phyloP scores from a whole-genome alignment of 2,797 vertebrate species.

The Pagetopsis macropterus region DNA sequence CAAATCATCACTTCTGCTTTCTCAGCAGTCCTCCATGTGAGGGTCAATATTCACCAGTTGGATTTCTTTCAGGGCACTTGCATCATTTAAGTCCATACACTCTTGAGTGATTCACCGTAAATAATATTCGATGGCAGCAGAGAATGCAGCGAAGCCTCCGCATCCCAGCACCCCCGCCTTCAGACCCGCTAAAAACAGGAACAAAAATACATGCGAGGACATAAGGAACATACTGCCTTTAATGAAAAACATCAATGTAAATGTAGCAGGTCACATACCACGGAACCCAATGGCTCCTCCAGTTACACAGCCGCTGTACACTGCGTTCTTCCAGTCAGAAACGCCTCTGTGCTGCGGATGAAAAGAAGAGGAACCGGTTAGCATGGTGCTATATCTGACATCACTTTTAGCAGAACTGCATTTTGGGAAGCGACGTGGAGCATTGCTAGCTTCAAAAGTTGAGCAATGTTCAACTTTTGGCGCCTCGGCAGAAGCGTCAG shows the following conservation, averaged over 20 bases:
- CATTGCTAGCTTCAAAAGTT: too few relatives aligned
- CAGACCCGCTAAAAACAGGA: constrained; percentile 86
- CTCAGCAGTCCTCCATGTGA: neutral
- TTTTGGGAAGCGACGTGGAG: too few relatives aligned
- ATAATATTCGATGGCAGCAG: constrained; percentile 96
- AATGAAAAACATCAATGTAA: neutral
- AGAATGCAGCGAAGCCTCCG: constrained; percentile 96
- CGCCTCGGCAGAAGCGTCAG: too few relatives aligned
- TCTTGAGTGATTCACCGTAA: constrained; percentile 82
- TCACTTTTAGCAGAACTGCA: too few relatives aligned
- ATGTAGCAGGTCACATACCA: constrained; percentile 79
- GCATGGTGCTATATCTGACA: neutral
- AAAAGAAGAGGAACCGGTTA: neutral
- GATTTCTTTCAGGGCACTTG: constrained; percentile 5
- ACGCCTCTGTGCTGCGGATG: constrained; percentile 89
- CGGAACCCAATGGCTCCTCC: constrained; percentile 95
- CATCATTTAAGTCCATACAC: constrained; percentile 1
- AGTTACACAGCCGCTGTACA: constrained; percentile 95
- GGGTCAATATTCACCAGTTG: constrained; percentile 5
- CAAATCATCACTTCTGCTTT: constrained; percentile 8
- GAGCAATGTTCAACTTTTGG: too few relatives aligned
- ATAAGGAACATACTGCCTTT: neutral
- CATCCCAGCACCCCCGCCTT: constrained; percentile 95
- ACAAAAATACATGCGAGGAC: neutral
- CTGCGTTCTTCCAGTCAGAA: constrained; percentile 97